Conservation (phyloP, 2,888 invertebrate species). For the Machimus atricapillus region DNA sequence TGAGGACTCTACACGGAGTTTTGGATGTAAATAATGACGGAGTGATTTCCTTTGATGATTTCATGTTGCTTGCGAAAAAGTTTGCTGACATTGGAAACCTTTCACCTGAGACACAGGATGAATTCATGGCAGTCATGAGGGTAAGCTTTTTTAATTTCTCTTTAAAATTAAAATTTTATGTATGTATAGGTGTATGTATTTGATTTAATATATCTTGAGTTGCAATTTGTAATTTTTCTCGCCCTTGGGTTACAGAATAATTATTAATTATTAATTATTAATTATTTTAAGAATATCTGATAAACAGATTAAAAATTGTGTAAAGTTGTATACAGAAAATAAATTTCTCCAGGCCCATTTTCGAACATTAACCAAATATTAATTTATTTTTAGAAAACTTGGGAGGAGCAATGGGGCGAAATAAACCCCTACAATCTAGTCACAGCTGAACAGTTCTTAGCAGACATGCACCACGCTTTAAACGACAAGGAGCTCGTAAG, state of each 20-base stretch:
- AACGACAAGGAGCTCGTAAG: slow-evolving; percentile 77
- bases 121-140: slow-evolving; percentile 75
- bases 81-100: slow-evolving; percentile 80
- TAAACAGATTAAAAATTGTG: neutral
- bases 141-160: slow-evolving; percentile 61
- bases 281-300: too few species aligned
- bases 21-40: slow-evolving; percentile 87
- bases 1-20: slow-evolving; percentile 83
- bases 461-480: slow-evolving; percentile 82
- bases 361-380: neutral
- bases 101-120: slow-evolving; percentile 69
- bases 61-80: slow-evolving; percentile 74
- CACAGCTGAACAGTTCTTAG: slow-evolving; percentile 80
- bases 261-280: too few species aligned
- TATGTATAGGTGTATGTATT: too few species aligned
- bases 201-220: too few species aligned
- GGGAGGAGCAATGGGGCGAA: slow-evolving; percentile 86
- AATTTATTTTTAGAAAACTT: slow-evolving; percentile 67
- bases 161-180: neutral
- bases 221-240: too few species aligned
- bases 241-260: too few species aligned
- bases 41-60: slow-evolving; percentile 83
- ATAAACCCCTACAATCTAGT: slow-evolving; percentile 82
- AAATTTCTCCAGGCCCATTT: neutral
- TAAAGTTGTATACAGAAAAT: neutral